Evolutionary conservation across 1,140 invertebrate genomes (phyloP), one percentile per base, ranked within the genome.

Genomic region (Paralvinella palmiformis): DNA sequence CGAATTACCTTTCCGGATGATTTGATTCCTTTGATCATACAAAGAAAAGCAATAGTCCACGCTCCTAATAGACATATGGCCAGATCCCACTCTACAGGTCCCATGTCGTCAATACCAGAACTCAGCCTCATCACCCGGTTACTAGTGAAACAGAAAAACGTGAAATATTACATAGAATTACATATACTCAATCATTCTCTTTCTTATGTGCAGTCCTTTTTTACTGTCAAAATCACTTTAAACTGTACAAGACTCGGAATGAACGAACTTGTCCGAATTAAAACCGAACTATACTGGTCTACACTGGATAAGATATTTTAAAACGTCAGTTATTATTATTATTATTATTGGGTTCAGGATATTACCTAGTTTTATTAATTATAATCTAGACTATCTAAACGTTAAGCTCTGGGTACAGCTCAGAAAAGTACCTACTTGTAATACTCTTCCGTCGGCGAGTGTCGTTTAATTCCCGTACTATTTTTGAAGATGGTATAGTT

Each of bases 31-130:
- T 76, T 80, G 61, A 78, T 67, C 2, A 84, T 68, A 62, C 79
- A 83, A 7, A 82, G 64, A 63, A 82, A 82, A 6, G 81, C 75
- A 59, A 83, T 78, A 17, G 76, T 48, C 82, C 82, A 84, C 31
- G 78, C 76, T 0, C 78, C 62, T 15, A 82, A 68, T 5, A 84
- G 69, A 68, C 79, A 82, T 0, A 80, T 62, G 17, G 73, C 76
- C 13, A 83, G 66, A 53, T 79, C 73, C 79, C 78, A 83, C 36
- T 75, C 72, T 1, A 83, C 68, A 15, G 66, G 60, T 2, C 81
- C 82, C 7, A 77, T 70, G 10, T 76, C 67, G 36, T 72, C 64
- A 20, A 82, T 73, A 2, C 76, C 78, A 17, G 70, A 62, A 58
- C 72, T 71, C n/a, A 80, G 62, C 2, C 65, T 65, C 56, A 66